Evolutionary conservation across 2,888 invertebrate species (phyloP).

Genomic region (Frankliniella intonsa): DNA sequence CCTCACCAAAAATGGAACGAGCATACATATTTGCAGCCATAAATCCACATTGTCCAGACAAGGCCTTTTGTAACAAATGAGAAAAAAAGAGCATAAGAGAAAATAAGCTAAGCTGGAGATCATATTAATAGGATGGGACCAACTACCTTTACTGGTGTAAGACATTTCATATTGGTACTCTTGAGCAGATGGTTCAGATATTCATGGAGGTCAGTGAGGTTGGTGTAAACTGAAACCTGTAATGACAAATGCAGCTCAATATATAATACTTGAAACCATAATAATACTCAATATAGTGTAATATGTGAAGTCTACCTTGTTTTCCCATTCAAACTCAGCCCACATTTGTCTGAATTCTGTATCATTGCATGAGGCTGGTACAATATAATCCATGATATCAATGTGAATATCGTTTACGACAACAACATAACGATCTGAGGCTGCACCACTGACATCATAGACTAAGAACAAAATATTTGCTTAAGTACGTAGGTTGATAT

Average conservation of each 20-base stretch:
- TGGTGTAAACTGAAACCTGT: constrained; percentile 83
- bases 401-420: constrained; percentile 99
- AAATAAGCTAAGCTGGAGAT: neutral
- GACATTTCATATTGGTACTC: constrained; percentile 98
- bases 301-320: constrained; percentile 63
- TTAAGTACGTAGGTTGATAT: neutral
- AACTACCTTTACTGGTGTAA: constrained; percentile 87
- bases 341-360: constrained; percentile 98
- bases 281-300: constrained; percentile 20
- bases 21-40: constrained; percentile 99
- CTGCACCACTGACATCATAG: constrained; percentile 91
- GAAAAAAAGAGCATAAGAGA: neutral
- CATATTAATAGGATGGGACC: neutral
- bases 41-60: constrained; percentile 97
- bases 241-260: neutral
- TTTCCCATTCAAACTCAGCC: constrained; percentile 99
- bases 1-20: constrained; percentile 95
- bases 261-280: constrained; percentile 38
- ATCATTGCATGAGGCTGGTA: constrained; percentile 90
- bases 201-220: constrained; percentile 84
- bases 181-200: constrained; percentile 88
- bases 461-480: constrained; percentile 54
- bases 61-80: constrained; percentile 40
- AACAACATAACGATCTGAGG: constrained; percentile 91
- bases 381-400: constrained; percentile 99